A percentile compares a stretch with the other conserved stretches of the same genome.
Evolutionary conservation across 2,113 vertebrate genomes (phyloP).

Genomic region (Corvus hawaiiensis): DNA sequence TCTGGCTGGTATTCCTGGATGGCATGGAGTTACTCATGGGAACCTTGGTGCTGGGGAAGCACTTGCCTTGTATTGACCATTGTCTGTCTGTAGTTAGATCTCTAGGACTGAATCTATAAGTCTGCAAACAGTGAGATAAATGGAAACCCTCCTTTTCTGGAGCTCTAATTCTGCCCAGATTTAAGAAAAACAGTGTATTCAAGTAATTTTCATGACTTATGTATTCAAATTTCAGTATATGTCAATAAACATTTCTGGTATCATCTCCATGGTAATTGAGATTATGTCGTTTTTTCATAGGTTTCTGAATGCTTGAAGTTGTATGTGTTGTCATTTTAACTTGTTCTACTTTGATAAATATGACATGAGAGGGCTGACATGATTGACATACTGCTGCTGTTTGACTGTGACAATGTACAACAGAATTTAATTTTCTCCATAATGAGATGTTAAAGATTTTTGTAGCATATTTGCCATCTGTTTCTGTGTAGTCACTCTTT

Average conservation of each 20-base stretch:
- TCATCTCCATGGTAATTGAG: background rate
- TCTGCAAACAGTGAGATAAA: background rate
- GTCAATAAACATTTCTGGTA: background rate
- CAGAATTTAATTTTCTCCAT: constrained; percentile 1
- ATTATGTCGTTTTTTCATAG: background rate
- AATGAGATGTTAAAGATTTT: constrained; percentile 20
- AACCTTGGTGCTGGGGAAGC: background rate
- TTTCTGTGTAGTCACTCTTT: background rate
- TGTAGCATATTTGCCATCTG: constrained; percentile 17
- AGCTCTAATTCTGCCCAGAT: background rate
- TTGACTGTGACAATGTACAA: background rate
- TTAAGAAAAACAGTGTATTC: background rate
- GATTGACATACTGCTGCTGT: constrained; percentile 27
- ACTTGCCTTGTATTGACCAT: background rate
- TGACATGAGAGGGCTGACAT: background rate
- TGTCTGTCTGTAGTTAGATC: background rate
- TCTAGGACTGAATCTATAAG: background rate
- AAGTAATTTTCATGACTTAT: background rate
- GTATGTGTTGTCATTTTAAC: background rate
- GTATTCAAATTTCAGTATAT: background rate
- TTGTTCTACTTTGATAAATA: constrained; percentile 34
- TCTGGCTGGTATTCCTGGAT: background rate
- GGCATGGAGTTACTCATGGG: background rate
- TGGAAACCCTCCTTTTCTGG: background rate
- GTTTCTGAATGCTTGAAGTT: background rate